Conservation (phyloP, 2,888 invertebrate species). For the Dermolepida albohirtum region DNA sequence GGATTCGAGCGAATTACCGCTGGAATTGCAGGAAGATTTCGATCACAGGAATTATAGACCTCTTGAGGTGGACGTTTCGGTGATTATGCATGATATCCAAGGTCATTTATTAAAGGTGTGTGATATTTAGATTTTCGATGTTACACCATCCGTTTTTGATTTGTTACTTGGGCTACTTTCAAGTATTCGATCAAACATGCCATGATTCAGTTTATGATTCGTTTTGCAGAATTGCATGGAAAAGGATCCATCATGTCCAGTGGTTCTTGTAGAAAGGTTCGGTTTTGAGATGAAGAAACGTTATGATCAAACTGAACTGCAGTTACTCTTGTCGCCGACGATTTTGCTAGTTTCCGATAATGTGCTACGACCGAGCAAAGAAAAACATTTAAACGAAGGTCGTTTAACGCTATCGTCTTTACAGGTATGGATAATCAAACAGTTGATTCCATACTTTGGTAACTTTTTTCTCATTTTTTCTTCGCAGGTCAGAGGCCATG, state of each 20-base stretch:
- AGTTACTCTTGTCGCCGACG: slow-evolving; percentile 89
- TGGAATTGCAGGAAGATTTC: slow-evolving; percentile 85
- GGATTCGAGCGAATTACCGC: slow-evolving; percentile 71
- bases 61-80: slow-evolving; percentile 89
- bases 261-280: slow-evolving; percentile 88
- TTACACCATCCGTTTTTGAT: neutral
- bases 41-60: slow-evolving; percentile 92
- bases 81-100: slow-evolving; percentile 95
- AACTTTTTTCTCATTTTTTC: slow-evolving; percentile 28
- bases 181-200: no score
- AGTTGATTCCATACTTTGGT: neutral
- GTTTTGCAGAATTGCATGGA: slow-evolving; percentile 81
- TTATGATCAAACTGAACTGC: slow-evolving; percentile 91
- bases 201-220: no score
- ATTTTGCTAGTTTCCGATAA: slow-evolving; percentile 84
- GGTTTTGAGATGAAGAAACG: slow-evolving; percentile 98
- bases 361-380: slow-evolving; percentile 75
- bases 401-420: slow-evolving; percentile 87
- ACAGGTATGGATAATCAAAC: slow-evolving; percentile 68
- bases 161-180: neutral
- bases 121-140: slow-evolving; percentile 51
- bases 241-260: slow-evolving; percentile 91
- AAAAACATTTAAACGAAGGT: slow-evolving; percentile 83
- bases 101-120: slow-evolving; percentile 86
- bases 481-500: slow-evolving; percentile 88